Evolutionary conservation across 1,140 invertebrate species (phyloP).

Genomic region (Drosophila aff.): DNA sequence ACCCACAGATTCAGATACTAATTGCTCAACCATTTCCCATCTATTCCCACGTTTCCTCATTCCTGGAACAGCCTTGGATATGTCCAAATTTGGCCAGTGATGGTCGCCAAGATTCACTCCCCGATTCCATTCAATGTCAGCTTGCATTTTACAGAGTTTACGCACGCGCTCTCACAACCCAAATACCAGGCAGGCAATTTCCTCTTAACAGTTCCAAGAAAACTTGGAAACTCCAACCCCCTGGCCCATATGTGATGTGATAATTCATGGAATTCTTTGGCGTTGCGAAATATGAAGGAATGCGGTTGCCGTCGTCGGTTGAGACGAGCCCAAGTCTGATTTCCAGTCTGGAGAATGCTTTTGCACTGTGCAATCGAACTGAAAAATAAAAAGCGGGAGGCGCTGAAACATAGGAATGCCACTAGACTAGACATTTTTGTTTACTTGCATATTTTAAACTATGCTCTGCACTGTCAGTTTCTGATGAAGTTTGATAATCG

Average conservation of each 20-base stretch:
- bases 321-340: constrained; percentile 60
- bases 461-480: not conserved
- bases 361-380: constrained; percentile 62
- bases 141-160: constrained; percentile 51
- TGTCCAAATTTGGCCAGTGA: constrained; percentile 12
- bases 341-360: constrained; percentile 23
- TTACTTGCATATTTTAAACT: constrained; percentile 16
- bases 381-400: constrained; percentile 1
- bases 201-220: constrained; percentile 56
- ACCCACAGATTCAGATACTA: constrained; percentile 13
- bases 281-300: constrained; percentile 79
- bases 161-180: constrained; percentile 68
- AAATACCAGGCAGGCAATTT: constrained; percentile 56
- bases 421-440: constrained; percentile 2
- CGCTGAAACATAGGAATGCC: not conserved
- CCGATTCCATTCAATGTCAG: constrained; percentile 37
- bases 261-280: constrained; percentile 67
- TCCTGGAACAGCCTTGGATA: constrained; percentile 13
- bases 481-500: not conserved
- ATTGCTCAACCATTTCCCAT: constrained; percentile 9
- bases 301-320: constrained; percentile 44
- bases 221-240: not conserved
- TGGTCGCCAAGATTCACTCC: constrained; percentile 6
- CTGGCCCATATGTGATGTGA: constrained; percentile 23
- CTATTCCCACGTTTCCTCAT: constrained; percentile 17